Conservation (phyloP, 2,113 vertebrate genomes). For the Sinocyclocheilus anshuiensis region DNA sequence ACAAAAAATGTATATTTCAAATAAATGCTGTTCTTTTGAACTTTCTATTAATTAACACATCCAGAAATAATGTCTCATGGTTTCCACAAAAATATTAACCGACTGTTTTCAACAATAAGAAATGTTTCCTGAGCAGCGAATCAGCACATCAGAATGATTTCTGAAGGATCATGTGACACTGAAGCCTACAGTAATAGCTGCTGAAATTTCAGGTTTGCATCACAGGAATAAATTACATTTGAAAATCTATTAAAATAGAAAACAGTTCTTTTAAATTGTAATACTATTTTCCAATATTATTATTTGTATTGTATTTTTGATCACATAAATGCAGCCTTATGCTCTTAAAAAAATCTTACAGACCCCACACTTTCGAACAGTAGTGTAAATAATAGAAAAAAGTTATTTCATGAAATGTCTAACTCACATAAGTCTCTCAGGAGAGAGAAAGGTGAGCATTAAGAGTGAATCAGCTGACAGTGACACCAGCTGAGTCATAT, state of each 20-base stretch:
- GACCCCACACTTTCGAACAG: neutral
- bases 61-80: neutral
- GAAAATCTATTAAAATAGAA: too few relatives aligned
- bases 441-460: slow-evolving; percentile 79
- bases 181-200: neutral
- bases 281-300: neutral
- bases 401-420: neutral
- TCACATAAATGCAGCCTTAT: neutral
- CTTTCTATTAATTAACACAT: neutral
- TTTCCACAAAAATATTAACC: neutral
- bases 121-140: neutral
- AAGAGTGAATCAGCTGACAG: slow-evolving; percentile 60
- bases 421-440: slow-evolving; percentile 76
- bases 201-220: neutral
- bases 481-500: slow-evolving; percentile 54
- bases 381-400: neutral
- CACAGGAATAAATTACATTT: too few relatives aligned
- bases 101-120: neutral
- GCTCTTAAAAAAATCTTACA: neutral
- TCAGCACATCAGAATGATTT: neutral
- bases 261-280: too few relatives aligned
- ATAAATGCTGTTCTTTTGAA: neutral
- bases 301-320: neutral
- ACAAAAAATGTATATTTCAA: neutral
- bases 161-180: neutral